Percentiles rank a stretch among this genome's conserved stretches.
Evolutionary conservation across 1,140 invertebrate species (phyloP).

Genomic region (Drosophila leontia): DNA sequence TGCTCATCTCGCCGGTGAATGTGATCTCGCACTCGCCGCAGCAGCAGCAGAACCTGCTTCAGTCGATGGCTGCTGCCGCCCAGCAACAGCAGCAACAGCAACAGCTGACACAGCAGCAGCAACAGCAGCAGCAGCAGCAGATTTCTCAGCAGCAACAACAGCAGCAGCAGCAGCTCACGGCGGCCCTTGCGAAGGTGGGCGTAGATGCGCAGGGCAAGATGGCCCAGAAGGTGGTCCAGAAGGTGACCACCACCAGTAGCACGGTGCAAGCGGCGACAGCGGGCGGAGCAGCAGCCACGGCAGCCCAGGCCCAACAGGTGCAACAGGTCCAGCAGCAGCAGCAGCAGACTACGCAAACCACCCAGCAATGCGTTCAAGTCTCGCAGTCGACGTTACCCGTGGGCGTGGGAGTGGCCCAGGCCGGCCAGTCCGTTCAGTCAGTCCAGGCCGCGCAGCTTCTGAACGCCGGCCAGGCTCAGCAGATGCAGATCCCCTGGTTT

Average conservation of each 20-base stretch:
- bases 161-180: slow-evolving; percentile 58
- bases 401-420: slow-evolving; percentile 85
- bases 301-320: slow-evolving; percentile 47
- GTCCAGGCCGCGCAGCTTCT: slow-evolving; percentile 86
- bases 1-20: slow-evolving; percentile 91
- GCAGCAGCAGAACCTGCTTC: slow-evolving; percentile 78
- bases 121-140: slow-evolving; percentile 66
- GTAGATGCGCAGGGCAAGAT: slow-evolving; percentile 83
- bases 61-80: slow-evolving; percentile 69
- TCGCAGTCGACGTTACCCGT: slow-evolving; percentile 87
- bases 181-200: slow-evolving; percentile 55
- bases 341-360: slow-evolving; percentile 82
- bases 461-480: slow-evolving; percentile 87
- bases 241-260: slow-evolving; percentile 85
- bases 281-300: slow-evolving; percentile 31
- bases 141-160: slow-evolving; percentile 60
- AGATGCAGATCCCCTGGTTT: slow-evolving; percentile 88
- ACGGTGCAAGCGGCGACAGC: slow-evolving; percentile 71
- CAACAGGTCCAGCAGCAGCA: slow-evolving; percentile 64
- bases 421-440: slow-evolving; percentile 7
- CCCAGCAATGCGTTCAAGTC: slow-evolving; percentile 89
- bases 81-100: slow-evolving; percentile 56
- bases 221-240: slow-evolving; percentile 87
- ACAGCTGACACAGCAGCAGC: slow-evolving; percentile 58
- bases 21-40: slow-evolving; percentile 90